Evolutionary conservation across 1,140 invertebrate genomes (phyloP), one percentile per base, ranked within the genome.

Genomic region (Meloidogyne hapla): DNA sequence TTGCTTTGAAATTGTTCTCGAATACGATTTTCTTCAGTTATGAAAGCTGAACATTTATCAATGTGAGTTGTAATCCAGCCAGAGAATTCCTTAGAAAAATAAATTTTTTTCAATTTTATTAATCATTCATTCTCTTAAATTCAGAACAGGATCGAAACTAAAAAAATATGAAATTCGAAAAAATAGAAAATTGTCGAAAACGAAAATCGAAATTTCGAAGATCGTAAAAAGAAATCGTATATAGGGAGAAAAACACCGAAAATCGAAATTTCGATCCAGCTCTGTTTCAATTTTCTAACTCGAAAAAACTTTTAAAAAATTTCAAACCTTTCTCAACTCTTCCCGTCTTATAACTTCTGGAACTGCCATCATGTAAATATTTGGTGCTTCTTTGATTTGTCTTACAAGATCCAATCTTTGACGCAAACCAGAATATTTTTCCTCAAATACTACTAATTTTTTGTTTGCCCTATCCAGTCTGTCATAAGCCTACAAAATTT

Each of bases 341-440:
- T 81, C 45, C 26, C 81, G 69, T n/a, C 81, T 48, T 25, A 82
- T 77, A 40, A 81, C 82, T 73, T 82, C 81, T 6, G 81, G 40
- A 5, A 84, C 81, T 26, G 82, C 75, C 23, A 83, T 72, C 45
- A 81, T 74, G 45, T 81, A 82, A 48, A 82, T 68, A 23, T 81
- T 84, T 25, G 81, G 81, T 3, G 81, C 75, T 69, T 82, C 81
- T 26, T 69, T 77, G 23, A 82, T 78, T 63, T 82, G 81, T 69
- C 82, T 67, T 13, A 83, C 73, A 26, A 82, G 69, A 72, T 82
- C 75, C 23, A 84, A 33, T 15, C 82, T 73, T 23, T 82, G 74
- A 0, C 80, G 74, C 18, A 82, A 69, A 18, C 79, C 83, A 23
- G 61, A 64, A 21, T 80, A 80, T 23, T 78, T 74, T 18, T 70